A percentile compares a stretch with the other conserved stretches of the same genome.
Conservation (phyloP, 2,888 invertebrate genomes). For the Eustalomyia histrio region DNA sequence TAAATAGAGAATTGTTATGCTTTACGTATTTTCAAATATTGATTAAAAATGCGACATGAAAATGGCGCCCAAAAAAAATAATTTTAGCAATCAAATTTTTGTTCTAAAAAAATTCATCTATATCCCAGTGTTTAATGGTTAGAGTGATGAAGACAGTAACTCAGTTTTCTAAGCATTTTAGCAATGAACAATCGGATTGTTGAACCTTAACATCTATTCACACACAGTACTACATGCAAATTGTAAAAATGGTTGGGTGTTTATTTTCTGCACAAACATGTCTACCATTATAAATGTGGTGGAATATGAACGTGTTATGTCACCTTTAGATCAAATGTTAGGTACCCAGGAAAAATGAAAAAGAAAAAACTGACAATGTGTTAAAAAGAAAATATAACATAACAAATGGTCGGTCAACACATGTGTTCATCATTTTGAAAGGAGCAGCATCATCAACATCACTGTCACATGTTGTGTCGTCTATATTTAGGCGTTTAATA, state of each 20-base stretch:
- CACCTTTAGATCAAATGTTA: slow-evolving; percentile 50
- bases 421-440: slow-evolving; percentile 21
- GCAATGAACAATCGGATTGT: slow-evolving; percentile 28
- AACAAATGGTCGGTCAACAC: slow-evolving; percentile 37
- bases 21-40: too few species aligned
- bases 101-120: not conserved
- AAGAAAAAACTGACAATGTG: slow-evolving; percentile 10
- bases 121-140: slow-evolving; percentile 9
- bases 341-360: slow-evolving; percentile 1
- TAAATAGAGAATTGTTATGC: too few species aligned
- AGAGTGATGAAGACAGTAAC: slow-evolving; percentile 10
- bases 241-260: not conserved
- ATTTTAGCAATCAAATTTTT: too few species aligned
- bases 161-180: slow-evolving; percentile 16
- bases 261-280: slow-evolving; percentile 8
- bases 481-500: slow-evolving; percentile 33
- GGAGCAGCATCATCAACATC: not conserved
- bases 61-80: too few species aligned
- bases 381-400: slow-evolving; percentile 33
- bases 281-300: slow-evolving; percentile 10
- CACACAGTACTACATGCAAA: not conserved
- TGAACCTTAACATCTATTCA: slow-evolving; percentile 7
- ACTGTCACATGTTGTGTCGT: slow-evolving; percentile 18
- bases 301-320: slow-evolving; percentile 47
- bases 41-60: too few species aligned